Base-by-base conservation (phyloP, 2,888 invertebrate genomes). In the Rhogogaster chlorosoma region DNA sequence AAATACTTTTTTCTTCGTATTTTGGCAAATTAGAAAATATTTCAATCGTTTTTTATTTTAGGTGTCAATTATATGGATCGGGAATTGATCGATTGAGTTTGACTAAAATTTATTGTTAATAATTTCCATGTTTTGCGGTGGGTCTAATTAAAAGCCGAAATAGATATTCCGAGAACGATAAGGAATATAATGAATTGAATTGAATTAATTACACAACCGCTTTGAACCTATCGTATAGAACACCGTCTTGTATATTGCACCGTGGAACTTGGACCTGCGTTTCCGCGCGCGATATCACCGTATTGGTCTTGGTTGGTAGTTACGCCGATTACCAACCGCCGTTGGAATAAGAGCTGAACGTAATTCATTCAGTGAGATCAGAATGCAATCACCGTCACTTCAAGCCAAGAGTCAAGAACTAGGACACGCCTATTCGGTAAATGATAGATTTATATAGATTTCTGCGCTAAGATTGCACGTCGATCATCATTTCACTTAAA, bases 281-380 rank as follows among this genome's bases (percentile, higher is more conserved):
- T 77, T 77, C 77, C 77, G 77, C 77, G 77, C 29, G 49, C 29
- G 77, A 61, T 22, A 80, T 61, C 36, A 22, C 80, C 80, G 61
- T 80, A 80, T 80, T 49, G 80, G 80, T 61, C 57, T 61, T 61
- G 80, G 57, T 61, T 38, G 12, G 80, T 53, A 77, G 53, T 77
- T 77, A 77, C 77, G 80, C 36, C 80, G 80, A 80, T 80, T 61
- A 80, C 61, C n/a, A 32, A 29, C 32, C 38, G 80, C 38, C 45
- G 61, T 80, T 80, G 36, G 42, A 80, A 80, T 80, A 80, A 80
- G 80, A 80, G 38, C 61, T 38, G 80, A 80, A 80, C 49, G 57
- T 80, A 61, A 80, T 80, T 80, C 80, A 80, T 80, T 80, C 57
- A 61, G 80, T 80, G 61, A 61, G 80, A 80, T 80, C 80, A 80